A percentile compares a stretch with the other conserved stretches of the same genome.
phyloP scores from a whole-genome alignment of 1,140 invertebrate genomes.

The Hyphantria cunea region DNA sequence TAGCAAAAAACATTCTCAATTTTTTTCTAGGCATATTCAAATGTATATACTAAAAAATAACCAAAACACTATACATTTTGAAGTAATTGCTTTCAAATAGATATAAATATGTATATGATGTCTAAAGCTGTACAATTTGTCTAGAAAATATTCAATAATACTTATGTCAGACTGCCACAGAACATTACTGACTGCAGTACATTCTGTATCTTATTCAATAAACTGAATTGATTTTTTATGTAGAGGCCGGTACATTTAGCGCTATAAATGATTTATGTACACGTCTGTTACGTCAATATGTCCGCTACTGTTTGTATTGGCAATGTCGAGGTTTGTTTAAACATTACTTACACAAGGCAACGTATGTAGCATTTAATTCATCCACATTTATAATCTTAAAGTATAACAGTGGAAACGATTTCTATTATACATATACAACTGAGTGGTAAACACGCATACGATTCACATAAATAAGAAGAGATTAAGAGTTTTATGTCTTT shows the following conservation, averaged over 20 bases:
- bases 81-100: too few species aligned
- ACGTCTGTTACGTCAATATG: slow-evolving; percentile 24
- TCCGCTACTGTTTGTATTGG: slow-evolving; percentile 20
- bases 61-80: too few species aligned
- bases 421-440: too few species aligned
- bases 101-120: too few species aligned
- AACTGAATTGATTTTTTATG: not conserved
- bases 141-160: not conserved
- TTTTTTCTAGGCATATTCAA: too few species aligned
- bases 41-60: too few species aligned
- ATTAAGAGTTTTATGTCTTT: too few species aligned
- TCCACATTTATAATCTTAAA: not conserved
- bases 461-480: too few species aligned
- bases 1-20: too few species aligned
- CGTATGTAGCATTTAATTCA: not conserved
- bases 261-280: slow-evolving; percentile 27
- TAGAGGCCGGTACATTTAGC: not conserved
- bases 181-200: not conserved
- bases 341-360: slow-evolving; percentile 6
- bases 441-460: too few species aligned
- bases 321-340: slow-evolving; percentile 8
- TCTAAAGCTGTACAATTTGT: too few species aligned
- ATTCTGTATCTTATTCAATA: not conserved
- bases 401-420: too few species aligned
- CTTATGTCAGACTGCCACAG: not conserved